phyloP scores from a whole-genome alignment of 2,797 vertebrate species.

The Coendou prehensilis region DNA sequence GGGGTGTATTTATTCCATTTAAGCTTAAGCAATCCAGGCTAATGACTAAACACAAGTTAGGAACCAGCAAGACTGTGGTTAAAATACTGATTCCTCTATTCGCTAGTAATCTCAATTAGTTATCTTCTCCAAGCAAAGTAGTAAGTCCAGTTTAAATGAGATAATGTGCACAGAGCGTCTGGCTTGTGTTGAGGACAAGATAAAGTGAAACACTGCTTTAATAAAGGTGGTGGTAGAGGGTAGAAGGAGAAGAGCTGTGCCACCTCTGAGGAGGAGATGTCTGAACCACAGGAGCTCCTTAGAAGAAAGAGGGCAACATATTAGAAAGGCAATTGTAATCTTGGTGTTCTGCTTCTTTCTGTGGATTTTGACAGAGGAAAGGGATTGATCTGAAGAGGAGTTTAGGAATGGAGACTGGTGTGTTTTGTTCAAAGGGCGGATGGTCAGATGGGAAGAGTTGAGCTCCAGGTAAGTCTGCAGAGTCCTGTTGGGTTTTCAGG shows the following conservation, averaged over 20 bases:
- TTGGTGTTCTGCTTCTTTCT: neutral
- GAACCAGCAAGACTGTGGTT: neutral
- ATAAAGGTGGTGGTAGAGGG: neutral
- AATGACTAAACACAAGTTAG: neutral
- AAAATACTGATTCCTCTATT: slow-evolving; percentile 51
- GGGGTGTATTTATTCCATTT: neutral
- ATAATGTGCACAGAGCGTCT: neutral
- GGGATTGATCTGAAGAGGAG: neutral
- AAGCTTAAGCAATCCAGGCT: neutral
- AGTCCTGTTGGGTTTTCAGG: neutral
- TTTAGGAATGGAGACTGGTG: neutral
- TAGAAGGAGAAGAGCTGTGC: neutral
- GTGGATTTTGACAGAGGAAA: neutral
- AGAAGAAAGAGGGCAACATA: neutral
- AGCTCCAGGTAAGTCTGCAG: neutral
- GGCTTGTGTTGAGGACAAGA: neutral
- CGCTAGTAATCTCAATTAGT: neutral
- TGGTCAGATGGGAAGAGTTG: neutral
- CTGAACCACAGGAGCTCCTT: neutral
- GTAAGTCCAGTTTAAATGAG: slow-evolving; percentile 27
- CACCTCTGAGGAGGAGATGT: neutral
- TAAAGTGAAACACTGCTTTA: neutral
- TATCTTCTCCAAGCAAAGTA: neutral
- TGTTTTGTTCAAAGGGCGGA: neutral
- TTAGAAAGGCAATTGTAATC: neutral